These are phyloP conservation scores for Propithecus perrieri DNA, from an alignment of 2,797 vertebrate genomes.

Conservation along the genomic window DNA sequence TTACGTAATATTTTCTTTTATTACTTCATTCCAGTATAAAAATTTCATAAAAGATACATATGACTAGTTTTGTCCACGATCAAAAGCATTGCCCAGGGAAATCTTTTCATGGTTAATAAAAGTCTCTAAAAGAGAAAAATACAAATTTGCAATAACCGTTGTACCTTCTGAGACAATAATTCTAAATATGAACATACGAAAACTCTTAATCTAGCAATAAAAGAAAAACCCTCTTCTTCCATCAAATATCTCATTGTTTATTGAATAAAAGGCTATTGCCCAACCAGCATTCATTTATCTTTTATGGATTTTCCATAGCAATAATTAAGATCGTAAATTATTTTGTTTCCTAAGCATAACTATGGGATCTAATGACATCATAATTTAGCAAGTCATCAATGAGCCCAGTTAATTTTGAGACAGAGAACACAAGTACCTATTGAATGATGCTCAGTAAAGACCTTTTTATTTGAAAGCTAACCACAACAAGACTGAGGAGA, in stretches of 20 bases:
- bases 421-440: background rate
- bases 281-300: slow-evolving; percentile 1
- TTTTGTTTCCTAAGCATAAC: background rate
- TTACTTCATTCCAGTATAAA: background rate
- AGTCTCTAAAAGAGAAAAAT: slow-evolving; percentile 25
- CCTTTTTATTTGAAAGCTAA: slow-evolving; percentile 30
- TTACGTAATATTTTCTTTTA: slow-evolving; percentile 33
- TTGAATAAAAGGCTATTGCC: background rate
- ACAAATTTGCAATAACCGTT: slow-evolving; percentile 25
- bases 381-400: background rate
- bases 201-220: slow-evolving; percentile 28
- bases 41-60: background rate
- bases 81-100: slow-evolving; percentile 15
- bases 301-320: slow-evolving; percentile 51
- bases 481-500: background rate
- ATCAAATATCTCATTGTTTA: slow-evolving; percentile 16
- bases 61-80: background rate
- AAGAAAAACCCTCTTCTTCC: background rate
- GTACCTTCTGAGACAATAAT: slow-evolving; percentile 35
- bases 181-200: slow-evolving; percentile 19
- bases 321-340: slow-evolving; percentile 8
- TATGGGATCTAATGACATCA: slow-evolving; percentile 3
- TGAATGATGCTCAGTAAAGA: background rate
- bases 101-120: slow-evolving; percentile 6
- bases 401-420: background rate